Evolutionary conservation across 2,797 vertebrate genomes (phyloP), one percentile per base, ranked within the genome.

Genomic region (Jordanella pulchra): DNA sequence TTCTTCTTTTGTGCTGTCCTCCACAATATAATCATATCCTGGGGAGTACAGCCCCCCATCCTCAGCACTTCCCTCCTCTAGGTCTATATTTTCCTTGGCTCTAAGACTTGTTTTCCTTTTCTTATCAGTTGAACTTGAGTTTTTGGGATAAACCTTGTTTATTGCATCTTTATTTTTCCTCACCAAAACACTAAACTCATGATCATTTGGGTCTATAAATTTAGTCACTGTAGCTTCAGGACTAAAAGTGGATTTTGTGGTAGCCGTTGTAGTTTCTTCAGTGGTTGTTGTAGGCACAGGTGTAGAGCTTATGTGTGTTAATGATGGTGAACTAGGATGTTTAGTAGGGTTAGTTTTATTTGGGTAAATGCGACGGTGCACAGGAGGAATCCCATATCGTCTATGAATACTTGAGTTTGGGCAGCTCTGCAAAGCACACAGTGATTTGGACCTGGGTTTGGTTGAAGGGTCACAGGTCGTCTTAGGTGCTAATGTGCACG

Each of bases 361-460:
- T 12, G 84, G 85, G 78, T 63, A 45, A 35, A 90, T 1, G 9
- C 73, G 85, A 64, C 82, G 90, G 87, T 85, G 91, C 76, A 82
- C 88, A 25, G 91, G 88, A 4, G 87, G 39, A 65, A 90, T 70
- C 48, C 87, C 80, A 0, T 84, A 89, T 68, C 84, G 87, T 86
- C 94, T 85, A 56, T 86, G 86, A 47, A 89, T 86, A 65, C 86
- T 68, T 7, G 85, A 75, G 61, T 92, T 93, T 1, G 93, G 95
- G 84, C 98, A 99, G 66, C 95, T 96, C 88, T 96, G 96, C 76
- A 98, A 95, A 61, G 93, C 96, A 71, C 98, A 99, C 0, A 99
- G 92, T 0, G 96, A 95, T 79, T 94, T 95, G 66, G 97, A 94
- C 13, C 97, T 96, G 45, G 97, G 98, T 80, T 95, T 97, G 84